A percentile compares a stretch with the other conserved stretches of the same genome.
Evolutionary conservation across 2,888 invertebrate genomes (phyloP).

Genomic region (Melanchra persicariae): DNA sequence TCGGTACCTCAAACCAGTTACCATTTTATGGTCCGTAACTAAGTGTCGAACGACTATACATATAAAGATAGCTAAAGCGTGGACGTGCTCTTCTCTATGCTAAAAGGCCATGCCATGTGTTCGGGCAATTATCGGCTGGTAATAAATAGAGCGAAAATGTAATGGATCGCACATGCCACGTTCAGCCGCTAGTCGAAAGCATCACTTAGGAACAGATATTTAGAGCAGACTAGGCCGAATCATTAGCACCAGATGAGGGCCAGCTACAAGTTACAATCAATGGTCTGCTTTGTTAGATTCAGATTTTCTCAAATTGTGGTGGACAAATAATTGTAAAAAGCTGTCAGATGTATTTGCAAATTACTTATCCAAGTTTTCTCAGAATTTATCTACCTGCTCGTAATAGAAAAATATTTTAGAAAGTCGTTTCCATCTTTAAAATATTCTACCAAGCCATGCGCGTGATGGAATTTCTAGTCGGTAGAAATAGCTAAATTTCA

Average conservation of each 20-base stretch:
- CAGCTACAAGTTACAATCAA: neutral
- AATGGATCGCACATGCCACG: slow-evolving; percentile 21
- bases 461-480: neutral
- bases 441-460: neutral
- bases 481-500: neutral
- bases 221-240: neutral
- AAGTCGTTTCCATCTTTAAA: neutral
- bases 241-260: slow-evolving; percentile 6
- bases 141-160: slow-evolving; percentile 22
- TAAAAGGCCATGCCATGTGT: neutral
- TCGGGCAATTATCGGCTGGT: neutral
- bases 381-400: neutral
- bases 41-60: neutral
- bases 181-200: slow-evolving; percentile 16
- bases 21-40: neutral
- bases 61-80: neutral
- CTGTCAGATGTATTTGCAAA: neutral
- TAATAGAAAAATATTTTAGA: neutral
- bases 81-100: neutral
- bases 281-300: neutral
- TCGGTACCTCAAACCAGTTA: too few relatives aligned
- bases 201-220: slow-evolving; percentile 23
- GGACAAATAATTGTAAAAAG: neutral
- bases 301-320: neutral
- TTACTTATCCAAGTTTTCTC: neutral